These are phyloP conservation scores for Luehdorfia chinensis DNA, from an alignment of 1,140 invertebrate genomes.

Conservation along the genomic window DNA sequence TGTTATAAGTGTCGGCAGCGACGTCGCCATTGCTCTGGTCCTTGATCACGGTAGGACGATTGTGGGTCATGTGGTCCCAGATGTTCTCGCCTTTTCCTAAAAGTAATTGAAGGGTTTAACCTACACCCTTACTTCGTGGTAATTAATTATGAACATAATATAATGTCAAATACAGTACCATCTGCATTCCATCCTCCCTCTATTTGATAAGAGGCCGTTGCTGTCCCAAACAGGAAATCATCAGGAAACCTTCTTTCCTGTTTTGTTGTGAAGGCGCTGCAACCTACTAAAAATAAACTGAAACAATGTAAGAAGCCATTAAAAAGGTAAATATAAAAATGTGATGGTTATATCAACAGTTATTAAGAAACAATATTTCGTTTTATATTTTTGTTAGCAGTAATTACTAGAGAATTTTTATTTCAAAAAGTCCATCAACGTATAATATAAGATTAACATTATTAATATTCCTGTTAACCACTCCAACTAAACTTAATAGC, in stretches of 20 bases:
- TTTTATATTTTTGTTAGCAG: neutral
- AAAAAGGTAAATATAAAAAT: no score
- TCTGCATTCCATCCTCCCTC: conserved; percentile 69
- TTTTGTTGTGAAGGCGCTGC: neutral
- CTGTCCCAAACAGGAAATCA: conserved; percentile 62
- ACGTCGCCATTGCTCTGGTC: conserved; percentile 41
- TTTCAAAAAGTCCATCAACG: no score
- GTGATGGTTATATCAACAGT: neutral
- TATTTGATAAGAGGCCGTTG: conserved; percentile 66
- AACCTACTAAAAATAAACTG: neutral
- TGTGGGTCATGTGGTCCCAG: conserved; percentile 69
- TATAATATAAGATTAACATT: no score
- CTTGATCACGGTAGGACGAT: conserved; percentile 27
- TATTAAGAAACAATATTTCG: neutral
- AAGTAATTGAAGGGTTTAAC: neutral
- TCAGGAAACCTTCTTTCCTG: conserved; percentile 28
- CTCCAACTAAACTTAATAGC: no score
- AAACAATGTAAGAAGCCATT: no score
- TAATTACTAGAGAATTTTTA: neutral
- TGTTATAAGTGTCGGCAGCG: conserved; percentile 41
- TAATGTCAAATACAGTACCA: conserved; percentile 29
- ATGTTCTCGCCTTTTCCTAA: conserved; percentile 75
- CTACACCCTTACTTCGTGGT: neutral
- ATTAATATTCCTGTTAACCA: no score
- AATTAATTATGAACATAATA: neutral